phyloP scores from a whole-genome alignment of 1,140 invertebrate genomes.

The Luehdorfia chinensis region DNA sequence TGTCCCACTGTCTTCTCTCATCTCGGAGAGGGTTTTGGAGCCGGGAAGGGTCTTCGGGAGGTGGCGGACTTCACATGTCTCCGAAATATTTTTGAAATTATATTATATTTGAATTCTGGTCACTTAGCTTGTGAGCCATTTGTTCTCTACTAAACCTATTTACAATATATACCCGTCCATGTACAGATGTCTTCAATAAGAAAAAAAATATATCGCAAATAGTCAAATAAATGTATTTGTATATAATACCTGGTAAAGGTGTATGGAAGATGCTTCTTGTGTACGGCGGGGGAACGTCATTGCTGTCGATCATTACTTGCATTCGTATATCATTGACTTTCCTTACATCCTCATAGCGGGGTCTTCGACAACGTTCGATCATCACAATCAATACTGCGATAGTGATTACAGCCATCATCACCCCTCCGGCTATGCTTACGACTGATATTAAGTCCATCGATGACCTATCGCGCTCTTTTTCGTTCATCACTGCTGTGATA shows the following conservation, averaged over 20 bases:
- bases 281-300: slow-evolving; percentile 64
- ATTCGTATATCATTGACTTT: slow-evolving; percentile 68
- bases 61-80: too few species aligned
- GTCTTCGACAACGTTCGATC: slow-evolving; percentile 62
- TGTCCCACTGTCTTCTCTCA: too few species aligned
- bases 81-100: too few species aligned
- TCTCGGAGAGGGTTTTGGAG: too few species aligned
- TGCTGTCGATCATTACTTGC: slow-evolving; percentile 68
- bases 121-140: too few species aligned
- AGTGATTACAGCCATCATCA: slow-evolving; percentile 71
- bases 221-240: too few species aligned
- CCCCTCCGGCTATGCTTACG: slow-evolving; percentile 69
- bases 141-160: too few species aligned
- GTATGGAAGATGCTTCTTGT: slow-evolving; percentile 77
- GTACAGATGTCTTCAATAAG: too few species aligned
- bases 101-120: too few species aligned
- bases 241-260: slow-evolving; percentile 77
- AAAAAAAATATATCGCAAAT: too few species aligned
- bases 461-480: slow-evolving; percentile 56
- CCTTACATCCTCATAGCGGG: slow-evolving; percentile 58
- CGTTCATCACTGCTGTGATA: slow-evolving; percentile 72
- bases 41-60: too few species aligned
- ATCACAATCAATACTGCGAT: slow-evolving; percentile 71
- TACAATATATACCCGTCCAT: too few species aligned
- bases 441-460: slow-evolving; percentile 69